phyloP scores from a whole-genome alignment of 2,888 invertebrate genomes.

The Thyatira batis region DNA sequence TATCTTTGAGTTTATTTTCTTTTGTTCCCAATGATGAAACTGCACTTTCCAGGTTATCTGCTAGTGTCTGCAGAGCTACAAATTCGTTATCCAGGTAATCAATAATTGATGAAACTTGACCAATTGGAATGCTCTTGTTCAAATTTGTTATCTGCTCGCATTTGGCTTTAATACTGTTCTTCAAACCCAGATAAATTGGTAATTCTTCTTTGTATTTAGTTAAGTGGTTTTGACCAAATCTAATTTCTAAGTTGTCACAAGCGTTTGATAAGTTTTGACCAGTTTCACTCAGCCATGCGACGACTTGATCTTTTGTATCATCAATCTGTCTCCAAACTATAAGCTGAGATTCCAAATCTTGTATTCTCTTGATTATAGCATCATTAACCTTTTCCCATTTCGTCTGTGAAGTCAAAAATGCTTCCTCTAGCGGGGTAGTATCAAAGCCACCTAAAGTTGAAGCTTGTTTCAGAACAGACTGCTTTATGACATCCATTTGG shows the following conservation, averaged over 20 bases:
- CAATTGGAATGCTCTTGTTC: slow-evolving; percentile 87
- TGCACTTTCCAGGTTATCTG: slow-evolving; percentile 87
- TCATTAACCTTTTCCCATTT: slow-evolving; percentile 88
- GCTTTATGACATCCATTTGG: slow-evolving; percentile 89
- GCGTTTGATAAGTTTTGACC: slow-evolving; percentile 89
- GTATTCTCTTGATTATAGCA: slow-evolving; percentile 87
- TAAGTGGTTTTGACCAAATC: slow-evolving; percentile 89
- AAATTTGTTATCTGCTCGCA: slow-evolving; percentile 89
- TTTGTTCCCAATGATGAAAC: slow-evolving; percentile 88
- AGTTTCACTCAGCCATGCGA: slow-evolving; percentile 92
- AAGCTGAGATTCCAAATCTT: slow-evolving; percentile 92
- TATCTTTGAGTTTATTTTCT: slow-evolving; percentile 87
- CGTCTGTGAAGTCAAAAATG: slow-evolving; percentile 84
- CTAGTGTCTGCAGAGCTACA: slow-evolving; percentile 86
- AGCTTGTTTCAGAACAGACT: slow-evolving; percentile 86
- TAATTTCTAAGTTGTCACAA: slow-evolving; percentile 90
- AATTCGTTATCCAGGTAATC: slow-evolving; percentile 89
- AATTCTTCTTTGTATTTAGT: slow-evolving; percentile 93
- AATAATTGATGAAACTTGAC: slow-evolving; percentile 85
- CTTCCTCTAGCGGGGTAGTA: slow-evolving; percentile 80
- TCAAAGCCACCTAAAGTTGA: slow-evolving; percentile 86
- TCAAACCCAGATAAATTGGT: slow-evolving; percentile 88
- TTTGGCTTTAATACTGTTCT: slow-evolving; percentile 90
- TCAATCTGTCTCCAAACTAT: slow-evolving; percentile 97
- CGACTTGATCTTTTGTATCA: slow-evolving; percentile 90